Percentiles rank a stretch among this genome's conserved stretches.
These are phyloP conservation scores for Schizopygopsis pylzovi DNA, from an alignment of 2,797 vertebrate species.

Conservation along the genomic window DNA sequence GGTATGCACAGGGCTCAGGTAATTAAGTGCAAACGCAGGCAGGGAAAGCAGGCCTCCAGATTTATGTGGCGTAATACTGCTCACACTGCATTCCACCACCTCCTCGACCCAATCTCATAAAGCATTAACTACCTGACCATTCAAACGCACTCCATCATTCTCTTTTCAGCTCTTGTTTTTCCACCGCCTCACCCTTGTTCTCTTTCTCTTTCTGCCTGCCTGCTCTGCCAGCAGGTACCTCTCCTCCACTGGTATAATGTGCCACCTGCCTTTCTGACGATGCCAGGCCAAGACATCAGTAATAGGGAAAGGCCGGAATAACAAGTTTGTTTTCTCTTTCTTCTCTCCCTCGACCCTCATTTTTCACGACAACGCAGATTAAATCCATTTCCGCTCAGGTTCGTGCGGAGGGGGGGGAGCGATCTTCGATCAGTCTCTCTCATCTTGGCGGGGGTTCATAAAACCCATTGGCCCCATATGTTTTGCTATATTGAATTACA, in stretches of 20 bases:
- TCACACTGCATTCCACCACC: conserved; percentile 68
- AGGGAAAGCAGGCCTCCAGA: conserved; percentile 66
- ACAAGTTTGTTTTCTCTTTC: conserved; percentile 56
- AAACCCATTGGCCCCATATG: conserved; percentile 55
- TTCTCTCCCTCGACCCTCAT: conserved; percentile 43
- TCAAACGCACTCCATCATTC: conserved; percentile 70
- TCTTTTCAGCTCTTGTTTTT: conserved; percentile 61
- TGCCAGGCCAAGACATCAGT: conserved; percentile 67
- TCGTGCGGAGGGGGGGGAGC: neutral
- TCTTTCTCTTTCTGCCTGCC: conserved; percentile 56
- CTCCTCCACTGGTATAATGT: conserved; percentile 65
- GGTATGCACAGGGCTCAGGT: conserved; percentile 66
- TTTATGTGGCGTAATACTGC: conserved; percentile 71
- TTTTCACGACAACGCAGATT: conserved; percentile 66
- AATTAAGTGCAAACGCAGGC: conserved; percentile 70
- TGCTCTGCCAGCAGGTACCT: conserved; percentile 64
- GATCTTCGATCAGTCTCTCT: conserved; percentile 61
- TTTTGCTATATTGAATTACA: conserved; percentile 54
- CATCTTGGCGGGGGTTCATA: conserved; percentile 60
- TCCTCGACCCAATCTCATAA: conserved; percentile 67
- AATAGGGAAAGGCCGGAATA: conserved; percentile 59
- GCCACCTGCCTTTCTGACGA: conserved; percentile 70
- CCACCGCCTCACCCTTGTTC: conserved; percentile 50
- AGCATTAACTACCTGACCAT: conserved; percentile 73
- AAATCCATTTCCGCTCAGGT: conserved; percentile 53